Conservation (phyloP, 2,888 invertebrate genomes). For the Diloba caeruleocephala region DNA sequence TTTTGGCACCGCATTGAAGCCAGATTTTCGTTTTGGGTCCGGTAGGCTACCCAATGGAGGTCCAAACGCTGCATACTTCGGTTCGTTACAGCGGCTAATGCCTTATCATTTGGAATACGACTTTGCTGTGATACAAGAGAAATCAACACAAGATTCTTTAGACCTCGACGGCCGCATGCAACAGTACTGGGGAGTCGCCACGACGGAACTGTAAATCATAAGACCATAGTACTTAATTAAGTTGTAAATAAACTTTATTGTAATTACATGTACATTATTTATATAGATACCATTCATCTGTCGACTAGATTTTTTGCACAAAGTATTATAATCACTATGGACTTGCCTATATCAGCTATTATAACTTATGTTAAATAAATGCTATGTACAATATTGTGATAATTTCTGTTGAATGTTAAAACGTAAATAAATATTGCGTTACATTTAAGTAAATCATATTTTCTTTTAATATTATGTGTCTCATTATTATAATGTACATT, state of each 20-base stretch:
- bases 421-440: slow-evolving; percentile 63
- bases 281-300: slow-evolving; percentile 83
- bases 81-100: slow-evolving; percentile 95
- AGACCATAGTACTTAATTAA: slow-evolving; percentile 27
- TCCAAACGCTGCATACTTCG: slow-evolving; percentile 96
- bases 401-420: slow-evolving; percentile 65
- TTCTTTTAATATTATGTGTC: slow-evolving; percentile 49
- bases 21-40: slow-evolving; percentile 89
- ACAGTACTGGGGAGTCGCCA: slow-evolving; percentile 97
- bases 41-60: slow-evolving; percentile 92
- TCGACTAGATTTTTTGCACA: slow-evolving; percentile 89
- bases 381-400: slow-evolving; percentile 76
- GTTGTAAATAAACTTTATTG: slow-evolving; percentile 82
- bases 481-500: slow-evolving; percentile 54
- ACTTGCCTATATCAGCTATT: slow-evolving; percentile 74
- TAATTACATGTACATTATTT: slow-evolving; percentile 77
- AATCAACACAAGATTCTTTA: slow-evolving; percentile 92
- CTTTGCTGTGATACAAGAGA: slow-evolving; percentile 94
- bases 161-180: slow-evolving; percentile 96
- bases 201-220: slow-evolving; percentile 92
- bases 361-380: slow-evolving; percentile 54
- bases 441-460: slow-evolving; percentile 55
- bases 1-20: slow-evolving; percentile 91
- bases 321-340: slow-evolving; percentile 82
- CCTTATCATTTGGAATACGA: slow-evolving; percentile 95